Evolutionary conservation across 1,140 invertebrate genomes (phyloP).

Genomic region (Drosophila elegans): DNA sequence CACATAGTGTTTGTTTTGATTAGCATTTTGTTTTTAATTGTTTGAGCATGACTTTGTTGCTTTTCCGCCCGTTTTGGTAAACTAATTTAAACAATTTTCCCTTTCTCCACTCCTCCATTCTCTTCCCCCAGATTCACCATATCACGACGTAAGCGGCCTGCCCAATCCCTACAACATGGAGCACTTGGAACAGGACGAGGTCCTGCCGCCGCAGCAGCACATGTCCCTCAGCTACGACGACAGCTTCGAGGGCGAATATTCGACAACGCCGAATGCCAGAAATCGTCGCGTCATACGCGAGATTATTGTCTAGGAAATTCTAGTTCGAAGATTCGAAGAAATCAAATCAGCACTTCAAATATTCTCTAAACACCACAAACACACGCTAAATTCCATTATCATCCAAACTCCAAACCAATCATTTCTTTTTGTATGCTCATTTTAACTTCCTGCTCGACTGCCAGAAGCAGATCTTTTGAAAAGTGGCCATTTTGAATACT

Average conservation of each 20-base stretch:
- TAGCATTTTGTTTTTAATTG: conserved; percentile 77
- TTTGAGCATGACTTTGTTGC: conserved; percentile 69
- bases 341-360: conserved; percentile 40
- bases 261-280: conserved; percentile 95
- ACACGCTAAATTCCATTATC: conserved; percentile 30
- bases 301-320: conserved; percentile 92
- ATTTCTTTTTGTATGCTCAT: background rate
- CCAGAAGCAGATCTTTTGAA: conserved; percentile 50
- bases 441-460: conserved; percentile 24
- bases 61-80: conserved; percentile 44
- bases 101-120: conserved; percentile 3
- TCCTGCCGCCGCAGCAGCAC: conserved; percentile 92
- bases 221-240: conserved; percentile 95
- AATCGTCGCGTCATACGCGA: conserved; percentile 95
- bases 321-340: conserved; percentile 12
- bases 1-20: conserved; percentile 46
- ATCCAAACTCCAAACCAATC: conserved; percentile 4
- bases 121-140: conserved; percentile 91
- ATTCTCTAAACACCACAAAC: conserved; percentile 12
- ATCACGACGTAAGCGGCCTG: conserved; percentile 95
- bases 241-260: conserved; percentile 95
- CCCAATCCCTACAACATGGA: conserved; percentile 93
- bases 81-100: conserved; percentile 74
- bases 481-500: conserved; percentile 65
- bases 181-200: conserved; percentile 89